These are phyloP conservation scores for Agonopterix subpropinquella DNA, from an alignment of 2,888 invertebrate species.

Conservation along the genomic window DNA sequence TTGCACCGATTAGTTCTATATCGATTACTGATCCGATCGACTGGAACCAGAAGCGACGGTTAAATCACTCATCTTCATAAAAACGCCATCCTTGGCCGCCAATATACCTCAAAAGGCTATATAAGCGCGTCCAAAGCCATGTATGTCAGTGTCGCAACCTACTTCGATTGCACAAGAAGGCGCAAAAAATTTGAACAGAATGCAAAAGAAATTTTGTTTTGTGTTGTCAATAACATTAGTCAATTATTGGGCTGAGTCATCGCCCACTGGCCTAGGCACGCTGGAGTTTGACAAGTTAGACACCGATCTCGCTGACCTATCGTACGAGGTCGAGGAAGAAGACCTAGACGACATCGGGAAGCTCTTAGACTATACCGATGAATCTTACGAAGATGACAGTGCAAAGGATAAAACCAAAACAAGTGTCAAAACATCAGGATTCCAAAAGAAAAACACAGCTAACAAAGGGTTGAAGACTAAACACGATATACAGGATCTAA, in stretches of 20 bases:
- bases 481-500: constrained; percentile 44
- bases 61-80: constrained; percentile 32
- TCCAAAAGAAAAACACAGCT: constrained; percentile 38
- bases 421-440: constrained; percentile 33
- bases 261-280: constrained; percentile 36
- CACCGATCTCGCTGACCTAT: constrained; percentile 41
- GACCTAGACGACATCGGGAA: constrained; percentile 46
- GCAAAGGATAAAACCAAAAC: constrained; percentile 21
- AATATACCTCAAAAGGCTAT: constrained; percentile 51
- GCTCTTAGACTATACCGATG: constrained; percentile 31
- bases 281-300: constrained; percentile 48
- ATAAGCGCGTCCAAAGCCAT: constrained; percentile 50
- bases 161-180: constrained; percentile 56
- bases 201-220: constrained; percentile 48
- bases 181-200: constrained; percentile 36
- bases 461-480: constrained; percentile 41
- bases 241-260: constrained; percentile 38
- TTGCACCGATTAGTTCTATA: constrained; percentile 35
- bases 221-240: constrained; percentile 40
- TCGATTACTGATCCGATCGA: constrained; percentile 36
- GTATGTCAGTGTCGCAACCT: constrained; percentile 74
- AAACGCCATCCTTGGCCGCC: constrained; percentile 56
- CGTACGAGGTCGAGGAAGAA: constrained; percentile 50
- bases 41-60: constrained; percentile 37
- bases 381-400: constrained; percentile 9